Evolutionary conservation across 1,140 invertebrate species (phyloP), one percentile per base, ranked within the genome.

Genomic region (Eumaeus atala): DNA sequence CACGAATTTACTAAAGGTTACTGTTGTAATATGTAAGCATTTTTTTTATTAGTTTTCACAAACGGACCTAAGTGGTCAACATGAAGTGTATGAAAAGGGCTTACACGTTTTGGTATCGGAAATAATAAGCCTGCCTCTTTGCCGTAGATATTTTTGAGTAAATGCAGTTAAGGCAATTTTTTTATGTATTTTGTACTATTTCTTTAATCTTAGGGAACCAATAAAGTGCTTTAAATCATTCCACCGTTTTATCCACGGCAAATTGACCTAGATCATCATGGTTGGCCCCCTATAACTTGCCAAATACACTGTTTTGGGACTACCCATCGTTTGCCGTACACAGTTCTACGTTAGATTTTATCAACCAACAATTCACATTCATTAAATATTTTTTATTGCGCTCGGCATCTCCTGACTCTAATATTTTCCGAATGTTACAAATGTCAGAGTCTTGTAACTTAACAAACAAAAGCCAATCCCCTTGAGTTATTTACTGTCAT

Each of bases 1-100:
- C 0, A 64, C 59, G 28, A 67, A 67, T 47, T 62, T 67, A 7
- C 62, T 67, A 17, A 67, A 67, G 1, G 57, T 37, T 35, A 64
- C 65, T 3, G 62, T 59, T 0, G 74, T 55, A 87, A 64, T 1
- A 86, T 51, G 62, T 82, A 69, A n/a, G 60, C 52, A 53, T 86
- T 84, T 37, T 58, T 61, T 44, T 64, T 61, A 35, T 34, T 58
- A 1, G 65, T 69, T 16, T 55, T 40, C 1, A 66, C 50, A 50
- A 77, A 72, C 0, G 70, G 74, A 1, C 71, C 74, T 12, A 75
- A 37, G 51, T 77, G 74, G 37, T 77, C 72, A 0, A 71, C 1
- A 42, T 77, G 74, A 21, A 66, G 50, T 0, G 72, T 77, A 47
- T 77, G 61, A 18, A 67, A 61, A 16, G 66, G 72, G 40, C 54